phyloP scores from a whole-genome alignment of 1,140 invertebrate species.

The Drosophila mayri region DNA sequence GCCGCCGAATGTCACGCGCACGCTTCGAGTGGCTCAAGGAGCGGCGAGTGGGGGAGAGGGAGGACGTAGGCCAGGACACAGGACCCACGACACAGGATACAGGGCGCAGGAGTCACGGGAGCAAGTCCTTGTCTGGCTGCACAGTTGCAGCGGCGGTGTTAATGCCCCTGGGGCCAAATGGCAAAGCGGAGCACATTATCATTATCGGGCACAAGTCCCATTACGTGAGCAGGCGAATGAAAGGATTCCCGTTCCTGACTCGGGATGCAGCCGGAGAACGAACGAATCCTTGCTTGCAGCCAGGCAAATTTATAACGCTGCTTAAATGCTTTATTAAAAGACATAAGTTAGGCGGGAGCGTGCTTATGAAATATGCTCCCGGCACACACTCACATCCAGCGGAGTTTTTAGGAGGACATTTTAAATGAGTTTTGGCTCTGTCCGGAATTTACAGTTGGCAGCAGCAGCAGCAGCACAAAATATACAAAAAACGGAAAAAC shows the following conservation, averaged over 20 bases:
- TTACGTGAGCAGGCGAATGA: conserved; percentile 36
- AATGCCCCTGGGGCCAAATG: conserved; percentile 39
- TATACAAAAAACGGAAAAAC: conserved; percentile 8
- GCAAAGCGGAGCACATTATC: conserved; percentile 44
- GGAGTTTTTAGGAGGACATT: conserved; percentile 43
- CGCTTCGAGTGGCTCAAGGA: conserved; percentile 62
- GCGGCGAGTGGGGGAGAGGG: background rate
- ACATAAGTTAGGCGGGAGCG: conserved; percentile 56
- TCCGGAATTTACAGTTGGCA: conserved; percentile 55
- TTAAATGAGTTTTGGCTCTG: conserved; percentile 70
- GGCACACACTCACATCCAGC: conserved; percentile 1
- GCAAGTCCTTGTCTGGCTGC: conserved; percentile 24
- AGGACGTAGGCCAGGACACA: background rate
- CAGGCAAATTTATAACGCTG: conserved; percentile 72
- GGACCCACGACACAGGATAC: background rate
- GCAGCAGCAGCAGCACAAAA: conserved; percentile 15
- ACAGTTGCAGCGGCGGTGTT: conserved; percentile 38
- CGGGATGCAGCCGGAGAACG: conserved; percentile 46
- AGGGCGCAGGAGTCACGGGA: background rate
- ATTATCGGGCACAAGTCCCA: conserved; percentile 48
- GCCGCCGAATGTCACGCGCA: conserved; percentile 78
- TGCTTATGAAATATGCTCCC: conserved; percentile 59
- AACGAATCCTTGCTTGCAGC: conserved; percentile 61
- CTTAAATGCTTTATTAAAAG: conserved; percentile 80
- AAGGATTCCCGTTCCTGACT: conserved; percentile 5